phyloP scores from a whole-genome alignment of 2,888 invertebrate species.

The Yponomeuta cagnagella region DNA sequence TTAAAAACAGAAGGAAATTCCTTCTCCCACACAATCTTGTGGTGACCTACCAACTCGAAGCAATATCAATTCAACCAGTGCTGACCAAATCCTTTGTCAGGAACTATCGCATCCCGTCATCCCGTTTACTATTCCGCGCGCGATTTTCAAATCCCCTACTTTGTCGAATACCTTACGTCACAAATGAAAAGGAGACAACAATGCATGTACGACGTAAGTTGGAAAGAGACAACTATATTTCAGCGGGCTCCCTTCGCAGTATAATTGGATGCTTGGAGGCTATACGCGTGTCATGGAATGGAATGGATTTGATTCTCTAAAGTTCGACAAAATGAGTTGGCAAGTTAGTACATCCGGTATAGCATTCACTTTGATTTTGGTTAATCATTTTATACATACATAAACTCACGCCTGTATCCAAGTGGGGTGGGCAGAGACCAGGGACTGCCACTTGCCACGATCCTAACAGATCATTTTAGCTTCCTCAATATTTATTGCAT shows the following conservation, averaged over 20 bases:
- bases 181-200: background rate
- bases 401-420: no score
- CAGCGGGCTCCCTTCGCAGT: background rate
- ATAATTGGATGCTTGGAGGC: background rate
- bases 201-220: background rate
- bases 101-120: background rate
- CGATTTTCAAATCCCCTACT: background rate
- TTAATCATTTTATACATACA: no score
- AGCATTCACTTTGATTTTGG: no score
- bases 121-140: background rate
- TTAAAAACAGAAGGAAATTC: background rate
- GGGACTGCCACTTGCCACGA: no score
- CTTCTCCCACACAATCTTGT: background rate
- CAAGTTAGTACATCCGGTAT: background rate
- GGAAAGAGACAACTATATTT: background rate
- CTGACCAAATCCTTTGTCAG: background rate
- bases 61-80: background rate
- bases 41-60: background rate
- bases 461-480: no score
- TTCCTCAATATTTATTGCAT: no score
- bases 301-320: background rate
- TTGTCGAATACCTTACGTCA: background rate
- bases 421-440: no score
- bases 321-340: background rate
- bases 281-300: background rate